These are phyloP conservation scores for Callopanchax toddi DNA, from an alignment of 2,113 vertebrate genomes.

Conservation along the genomic window DNA sequence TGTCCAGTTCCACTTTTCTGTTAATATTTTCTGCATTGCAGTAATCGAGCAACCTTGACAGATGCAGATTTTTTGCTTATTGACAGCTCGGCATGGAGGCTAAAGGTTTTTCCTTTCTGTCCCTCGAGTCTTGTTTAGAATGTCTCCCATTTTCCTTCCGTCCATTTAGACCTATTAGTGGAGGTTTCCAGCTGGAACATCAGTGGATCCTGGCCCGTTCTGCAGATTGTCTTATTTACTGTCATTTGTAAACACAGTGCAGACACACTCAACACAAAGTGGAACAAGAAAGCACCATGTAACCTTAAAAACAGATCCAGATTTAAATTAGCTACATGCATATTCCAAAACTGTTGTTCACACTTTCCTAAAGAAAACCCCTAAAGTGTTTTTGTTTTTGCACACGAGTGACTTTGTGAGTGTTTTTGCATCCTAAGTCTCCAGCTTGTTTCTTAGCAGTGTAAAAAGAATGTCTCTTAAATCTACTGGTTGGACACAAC, in stretches of 20 bases:
- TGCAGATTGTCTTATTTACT: slow-evolving; percentile 51
- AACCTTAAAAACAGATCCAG: not conserved
- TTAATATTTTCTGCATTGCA: too few relatives aligned
- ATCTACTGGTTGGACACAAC: slow-evolving; percentile 53
- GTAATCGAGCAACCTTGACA: too few relatives aligned
- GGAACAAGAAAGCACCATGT: not conserved
- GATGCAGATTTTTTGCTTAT: slow-evolving; percentile 17
- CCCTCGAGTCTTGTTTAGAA: slow-evolving; percentile 52
- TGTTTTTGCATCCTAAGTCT: slow-evolving; percentile 32
- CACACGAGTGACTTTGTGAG: slow-evolving; percentile 22
- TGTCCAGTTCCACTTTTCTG: not conserved
- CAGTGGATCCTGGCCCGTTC: slow-evolving; percentile 27
- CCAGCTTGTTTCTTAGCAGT: slow-evolving; percentile 23
- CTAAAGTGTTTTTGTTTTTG: slow-evolving; percentile 16
- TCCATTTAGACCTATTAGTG: slow-evolving; percentile 35
- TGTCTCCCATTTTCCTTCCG: slow-evolving; percentile 59
- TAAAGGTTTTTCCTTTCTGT: slow-evolving; percentile 33
- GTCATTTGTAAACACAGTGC: slow-evolving; percentile 28
- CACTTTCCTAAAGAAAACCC: slow-evolving; percentile 9
- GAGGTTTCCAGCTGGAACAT: slow-evolving; percentile 54
- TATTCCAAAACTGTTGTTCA: not conserved
- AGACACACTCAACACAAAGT: slow-evolving; percentile 10
- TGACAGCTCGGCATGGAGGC: slow-evolving; percentile 19
- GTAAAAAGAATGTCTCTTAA: slow-evolving; percentile 54
- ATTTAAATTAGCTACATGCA: not conserved